Conservation (phyloP, 2,797 vertebrate genomes). For the Darevskia nairensis region DNA sequence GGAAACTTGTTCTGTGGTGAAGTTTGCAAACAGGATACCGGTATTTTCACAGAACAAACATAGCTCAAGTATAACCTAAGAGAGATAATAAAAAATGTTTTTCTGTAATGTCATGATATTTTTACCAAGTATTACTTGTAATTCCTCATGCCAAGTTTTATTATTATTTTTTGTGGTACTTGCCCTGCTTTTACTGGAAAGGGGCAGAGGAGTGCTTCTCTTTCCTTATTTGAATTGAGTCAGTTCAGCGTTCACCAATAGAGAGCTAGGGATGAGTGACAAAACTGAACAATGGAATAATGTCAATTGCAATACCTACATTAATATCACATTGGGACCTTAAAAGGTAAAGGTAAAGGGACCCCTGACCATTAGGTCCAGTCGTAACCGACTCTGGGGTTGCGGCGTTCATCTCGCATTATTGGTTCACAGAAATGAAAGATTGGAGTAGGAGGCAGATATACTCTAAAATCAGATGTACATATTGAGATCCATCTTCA, state of each 20-base stretch:
- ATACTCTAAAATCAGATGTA: accelerated
- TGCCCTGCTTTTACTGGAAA: not conserved
- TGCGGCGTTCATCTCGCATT: too few relatives aligned
- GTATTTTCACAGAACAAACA: slow-evolving; percentile 26
- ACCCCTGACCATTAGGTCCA: too few relatives aligned
- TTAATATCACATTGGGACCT: not conserved
- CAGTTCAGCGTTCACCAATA: not conserved
- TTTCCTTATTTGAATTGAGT: not conserved
- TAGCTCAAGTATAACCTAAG: not conserved
- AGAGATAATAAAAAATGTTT: not conserved
- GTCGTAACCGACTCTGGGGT: too few relatives aligned
- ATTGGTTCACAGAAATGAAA: not conserved
- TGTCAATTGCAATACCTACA: not conserved
- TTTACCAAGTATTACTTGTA: not conserved
- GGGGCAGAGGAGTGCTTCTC: not conserved
- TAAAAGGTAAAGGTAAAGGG: not conserved
- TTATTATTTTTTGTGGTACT: too few relatives aligned
- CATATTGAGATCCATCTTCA: not conserved
- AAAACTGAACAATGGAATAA: not conserved
- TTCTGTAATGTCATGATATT: not conserved
- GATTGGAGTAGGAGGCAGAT: not conserved
- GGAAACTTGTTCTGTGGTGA: not conserved
- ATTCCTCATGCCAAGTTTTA: not conserved
- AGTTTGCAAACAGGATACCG: slow-evolving; percentile 14
- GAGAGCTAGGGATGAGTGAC: not conserved